Conservation (phyloP, 1,140 invertebrate genomes). For the Calephelis nemesis region DNA sequence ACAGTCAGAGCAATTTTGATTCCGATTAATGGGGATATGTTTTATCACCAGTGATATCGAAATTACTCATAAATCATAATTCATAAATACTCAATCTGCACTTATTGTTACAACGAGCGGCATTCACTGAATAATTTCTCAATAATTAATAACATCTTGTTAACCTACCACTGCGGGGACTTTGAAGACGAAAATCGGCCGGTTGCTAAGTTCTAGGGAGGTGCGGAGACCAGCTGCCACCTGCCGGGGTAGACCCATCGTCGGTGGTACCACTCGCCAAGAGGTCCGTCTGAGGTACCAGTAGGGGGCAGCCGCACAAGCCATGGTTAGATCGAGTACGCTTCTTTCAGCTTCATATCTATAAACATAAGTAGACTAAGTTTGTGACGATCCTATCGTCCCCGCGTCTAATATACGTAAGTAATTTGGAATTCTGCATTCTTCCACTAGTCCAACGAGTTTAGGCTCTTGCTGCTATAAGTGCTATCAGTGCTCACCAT, state of each 20-base stretch:
- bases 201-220: conserved; percentile 46
- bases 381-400: too few species aligned
- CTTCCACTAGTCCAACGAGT: too few species aligned
- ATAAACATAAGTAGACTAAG: not conserved
- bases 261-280: conserved; percentile 35
- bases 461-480: too few species aligned
- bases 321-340: conserved; percentile 22
- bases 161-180: conserved; percentile 23
- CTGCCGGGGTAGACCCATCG: conserved; percentile 49
- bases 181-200: conserved; percentile 54
- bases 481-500: too few species aligned
- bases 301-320: conserved; percentile 21
- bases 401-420: too few species aligned
- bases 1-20: too few species aligned
- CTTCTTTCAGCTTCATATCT: conserved; percentile 15
- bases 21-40: too few species aligned
- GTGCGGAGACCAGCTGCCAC: conserved; percentile 45
- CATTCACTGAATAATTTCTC: conserved; percentile 20
- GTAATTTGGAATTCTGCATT: too few species aligned
- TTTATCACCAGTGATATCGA: not conserved
- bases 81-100: too few species aligned
- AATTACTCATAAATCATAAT: conserved; percentile 14
- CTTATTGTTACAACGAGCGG: too few species aligned
- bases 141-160: conserved; percentile 34
- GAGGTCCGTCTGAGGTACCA: conserved; percentile 34